These are phyloP conservation scores for Caenorhabditis drosophilae DNA, from an alignment of 2,888 invertebrate species.

Conservation along the genomic window DNA sequence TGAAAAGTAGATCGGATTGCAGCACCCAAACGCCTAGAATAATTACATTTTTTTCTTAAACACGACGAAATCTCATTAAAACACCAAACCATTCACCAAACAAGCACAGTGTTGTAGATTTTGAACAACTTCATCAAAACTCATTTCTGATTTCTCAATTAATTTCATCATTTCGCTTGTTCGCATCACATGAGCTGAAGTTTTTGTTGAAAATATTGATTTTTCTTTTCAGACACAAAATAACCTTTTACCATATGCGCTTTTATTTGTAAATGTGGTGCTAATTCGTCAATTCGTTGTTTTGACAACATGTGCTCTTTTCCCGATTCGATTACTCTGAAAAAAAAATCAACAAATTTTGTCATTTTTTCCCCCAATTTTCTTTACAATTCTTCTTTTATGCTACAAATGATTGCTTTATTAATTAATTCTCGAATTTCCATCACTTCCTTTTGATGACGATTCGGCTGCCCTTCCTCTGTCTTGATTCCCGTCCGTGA, in stretches of 20 bases:
- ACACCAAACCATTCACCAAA: slow-evolving; percentile 25
- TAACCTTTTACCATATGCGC: slow-evolving; percentile 41
- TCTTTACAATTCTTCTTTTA: slow-evolving; percentile 31
- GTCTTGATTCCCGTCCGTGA: not conserved
- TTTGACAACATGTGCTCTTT: slow-evolving; percentile 42
- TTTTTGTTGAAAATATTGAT: not conserved
- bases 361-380: not conserved
- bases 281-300: slow-evolving; percentile 38
- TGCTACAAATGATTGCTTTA: slow-evolving; percentile 39
- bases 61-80: not conserved
- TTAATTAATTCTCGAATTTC: slow-evolving; percentile 30
- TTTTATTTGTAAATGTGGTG: slow-evolving; percentile 29
- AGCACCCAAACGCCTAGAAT: slow-evolving; percentile 47
- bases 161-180: slow-evolving; percentile 27
- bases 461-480: not conserved
- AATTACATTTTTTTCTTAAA: not conserved
- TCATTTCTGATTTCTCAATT: slow-evolving; percentile 7
- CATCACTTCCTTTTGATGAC: not conserved
- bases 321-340: slow-evolving; percentile 33
- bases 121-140: slow-evolving; percentile 9
- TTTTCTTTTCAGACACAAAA: not conserved
- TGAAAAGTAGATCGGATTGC: slow-evolving; percentile 40
- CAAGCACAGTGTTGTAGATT: slow-evolving; percentile 28
- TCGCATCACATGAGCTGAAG: slow-evolving; percentile 31
- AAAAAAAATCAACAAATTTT: not conserved